Conservation (phyloP, 2,797 vertebrate species). For the Premnoplex brunnescens region DNA sequence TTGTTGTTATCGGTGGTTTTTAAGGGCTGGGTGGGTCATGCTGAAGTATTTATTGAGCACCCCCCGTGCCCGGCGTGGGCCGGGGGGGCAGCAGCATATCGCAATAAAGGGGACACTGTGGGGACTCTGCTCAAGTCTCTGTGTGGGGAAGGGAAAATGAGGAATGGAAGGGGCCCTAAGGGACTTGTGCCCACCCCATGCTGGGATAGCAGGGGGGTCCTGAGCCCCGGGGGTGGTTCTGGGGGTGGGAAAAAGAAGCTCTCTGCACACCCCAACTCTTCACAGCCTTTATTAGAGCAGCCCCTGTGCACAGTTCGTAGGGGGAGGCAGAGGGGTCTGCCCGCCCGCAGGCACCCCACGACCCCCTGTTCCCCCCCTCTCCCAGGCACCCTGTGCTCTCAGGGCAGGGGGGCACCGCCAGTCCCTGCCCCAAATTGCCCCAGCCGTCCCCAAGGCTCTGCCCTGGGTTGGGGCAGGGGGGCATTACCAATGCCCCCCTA, state of each 20-base stretch:
- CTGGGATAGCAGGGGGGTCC: too few relatives aligned
- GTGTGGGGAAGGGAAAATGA: background rate
- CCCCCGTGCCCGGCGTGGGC: background rate
- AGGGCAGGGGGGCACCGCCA: background rate
- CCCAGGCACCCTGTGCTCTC: too few relatives aligned
- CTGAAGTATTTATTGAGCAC: slow-evolving; percentile 59
- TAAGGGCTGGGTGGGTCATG: background rate
- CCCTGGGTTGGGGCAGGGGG: background rate
- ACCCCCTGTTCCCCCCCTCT: background rate
- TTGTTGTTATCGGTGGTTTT: background rate
- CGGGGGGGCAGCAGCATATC: background rate
- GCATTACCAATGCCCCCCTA: background rate
- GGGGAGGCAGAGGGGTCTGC: background rate
- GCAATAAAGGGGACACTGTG: background rate
- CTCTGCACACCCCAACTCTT: background rate
- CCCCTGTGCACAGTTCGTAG: background rate
- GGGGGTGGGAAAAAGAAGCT: background rate
- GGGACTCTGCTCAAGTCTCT: background rate
- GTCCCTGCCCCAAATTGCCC: background rate
- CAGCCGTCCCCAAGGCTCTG: background rate
- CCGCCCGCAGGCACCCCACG: background rate
- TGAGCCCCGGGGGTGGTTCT: fast-evolving
- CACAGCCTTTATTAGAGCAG: slow-evolving; percentile 29
- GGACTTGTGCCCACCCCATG: fast-evolving
- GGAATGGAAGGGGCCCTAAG: background rate